Base-by-base conservation (phyloP, 1,140 invertebrate species). In the Bactericera cockerelli region DNA sequence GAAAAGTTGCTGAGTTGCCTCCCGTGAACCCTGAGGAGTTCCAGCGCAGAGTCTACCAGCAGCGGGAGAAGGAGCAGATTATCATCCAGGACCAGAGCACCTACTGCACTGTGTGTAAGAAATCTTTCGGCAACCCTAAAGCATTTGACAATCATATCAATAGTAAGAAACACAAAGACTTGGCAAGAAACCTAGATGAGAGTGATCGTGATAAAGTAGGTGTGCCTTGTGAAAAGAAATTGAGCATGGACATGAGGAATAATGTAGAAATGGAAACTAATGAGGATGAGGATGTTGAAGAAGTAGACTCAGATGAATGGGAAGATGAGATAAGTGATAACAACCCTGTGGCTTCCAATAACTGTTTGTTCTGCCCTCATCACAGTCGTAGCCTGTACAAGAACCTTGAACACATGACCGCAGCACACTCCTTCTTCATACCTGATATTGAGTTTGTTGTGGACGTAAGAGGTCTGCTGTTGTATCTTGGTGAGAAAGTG, bases 371-470 rank as follows among this genome's bases (percentile, higher is more conserved):
- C 72, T 99, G 96, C 68, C 72, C 75, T 11, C 76, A 89, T 63
- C 79, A 85, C 54, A 89, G 84, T 68, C 75, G 75, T 31, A 82
- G 79, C 60, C 74, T 91, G 65, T 79, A 89, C 16, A 80, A 81
- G 61, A 96, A 93, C 74, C 69, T 98, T 2, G 82, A 86, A 62
- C 96, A 99, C 67, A 98, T 99, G 95, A 87, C 83, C 1, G 65
- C 77, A 26, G 76, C 72, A 2, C 96, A 99, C 77, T 91, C 92
- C 14, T 98, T 99, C 73, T 97, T 97, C 68, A 80, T 97, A 71
- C 86, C 95, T 58, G 93, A 98, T 75, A 74, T 85, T 11, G 91
- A 98, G 65, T 98, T 82, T 74, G 84, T 94, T 65, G 71, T 72
- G 19, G 85, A 98, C 76, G 68, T 95, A 3, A 82, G 85, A 71